Percentiles rank a stretch among this genome's conserved stretches.
Conservation (phyloP, 2,797 vertebrate species). For the Stomatorhinus walkeri region DNA sequence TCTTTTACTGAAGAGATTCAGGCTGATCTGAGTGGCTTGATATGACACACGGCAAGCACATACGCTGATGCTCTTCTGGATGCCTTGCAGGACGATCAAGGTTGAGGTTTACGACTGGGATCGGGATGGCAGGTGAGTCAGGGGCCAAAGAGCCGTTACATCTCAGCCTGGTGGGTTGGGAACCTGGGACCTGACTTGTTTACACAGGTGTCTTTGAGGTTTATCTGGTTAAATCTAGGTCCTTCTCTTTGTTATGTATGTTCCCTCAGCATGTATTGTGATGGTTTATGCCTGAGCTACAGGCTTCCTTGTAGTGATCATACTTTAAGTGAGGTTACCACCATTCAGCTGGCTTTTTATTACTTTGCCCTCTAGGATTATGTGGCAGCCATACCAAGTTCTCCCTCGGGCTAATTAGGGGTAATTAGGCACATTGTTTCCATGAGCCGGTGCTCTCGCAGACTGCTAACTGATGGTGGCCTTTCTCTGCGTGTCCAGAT, state of each 20-base stretch:
- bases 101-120: conserved; percentile 97
- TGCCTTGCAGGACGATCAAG: conserved; percentile 79
- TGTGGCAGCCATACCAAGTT: not conserved
- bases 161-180: not conserved
- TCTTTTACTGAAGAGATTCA: not conserved
- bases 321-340: not conserved
- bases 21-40: not conserved
- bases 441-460: not conserved
- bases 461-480: not conserved
- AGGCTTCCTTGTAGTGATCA: not conserved
- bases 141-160: not conserved
- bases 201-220: not conserved
- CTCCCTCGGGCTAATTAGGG: not conserved
- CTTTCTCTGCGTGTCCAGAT: conserved; percentile 1
- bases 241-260: not conserved
- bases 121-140: conserved; percentile 79
- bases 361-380: not conserved
- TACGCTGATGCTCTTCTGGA: not conserved
- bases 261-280: not conserved
- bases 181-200: not conserved
- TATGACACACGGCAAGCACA: not conserved
- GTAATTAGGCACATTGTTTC: not conserved
- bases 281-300: not conserved
- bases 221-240: not conserved
- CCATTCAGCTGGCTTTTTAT: not conserved